A percentile compares a stretch with the other conserved stretches of the same genome.
Evolutionary conservation across 2,797 vertebrate species (phyloP).

Genomic region (Artibeus jamaicensis): DNA sequence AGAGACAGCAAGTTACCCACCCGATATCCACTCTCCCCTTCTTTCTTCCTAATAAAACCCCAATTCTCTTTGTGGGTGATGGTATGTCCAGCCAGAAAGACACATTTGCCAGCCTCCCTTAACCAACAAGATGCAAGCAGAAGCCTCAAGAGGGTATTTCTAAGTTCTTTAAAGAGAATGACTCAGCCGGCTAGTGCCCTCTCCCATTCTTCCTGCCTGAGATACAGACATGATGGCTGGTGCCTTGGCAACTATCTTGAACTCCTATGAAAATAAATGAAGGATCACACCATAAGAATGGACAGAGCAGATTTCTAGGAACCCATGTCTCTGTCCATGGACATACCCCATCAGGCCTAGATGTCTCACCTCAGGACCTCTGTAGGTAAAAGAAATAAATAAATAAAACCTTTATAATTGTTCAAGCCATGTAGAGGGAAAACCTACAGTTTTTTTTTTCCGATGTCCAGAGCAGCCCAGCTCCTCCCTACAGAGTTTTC

Average conservation of each 20-base stretch:
- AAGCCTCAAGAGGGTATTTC: background rate
- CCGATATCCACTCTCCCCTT: background rate
- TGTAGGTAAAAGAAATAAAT: background rate
- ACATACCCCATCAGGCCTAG: background rate
- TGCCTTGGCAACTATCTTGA: background rate
- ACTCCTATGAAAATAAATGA: background rate
- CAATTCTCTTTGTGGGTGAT: background rate
- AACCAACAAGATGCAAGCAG: background rate
- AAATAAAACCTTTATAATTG: background rate
- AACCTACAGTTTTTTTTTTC: background rate
- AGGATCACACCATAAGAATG: background rate
- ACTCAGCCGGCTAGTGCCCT: background rate
- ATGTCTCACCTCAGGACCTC: background rate
- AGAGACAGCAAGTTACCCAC: background rate
- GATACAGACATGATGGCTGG: background rate
- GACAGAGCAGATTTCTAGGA: background rate
- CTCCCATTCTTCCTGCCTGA: background rate
- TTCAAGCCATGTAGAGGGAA: background rate
- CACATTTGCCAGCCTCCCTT: background rate
- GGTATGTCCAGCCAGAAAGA: background rate
- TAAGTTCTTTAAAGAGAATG: background rate
- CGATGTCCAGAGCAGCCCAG: background rate
- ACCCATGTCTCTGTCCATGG: background rate
- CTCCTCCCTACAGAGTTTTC: background rate
- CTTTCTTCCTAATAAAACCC: background rate